A percentile compares a stretch with the other conserved stretches of the same genome.
phyloP scores from a whole-genome alignment of 2,888 invertebrate species.

The Lepidocyrtinus sp. region DNA sequence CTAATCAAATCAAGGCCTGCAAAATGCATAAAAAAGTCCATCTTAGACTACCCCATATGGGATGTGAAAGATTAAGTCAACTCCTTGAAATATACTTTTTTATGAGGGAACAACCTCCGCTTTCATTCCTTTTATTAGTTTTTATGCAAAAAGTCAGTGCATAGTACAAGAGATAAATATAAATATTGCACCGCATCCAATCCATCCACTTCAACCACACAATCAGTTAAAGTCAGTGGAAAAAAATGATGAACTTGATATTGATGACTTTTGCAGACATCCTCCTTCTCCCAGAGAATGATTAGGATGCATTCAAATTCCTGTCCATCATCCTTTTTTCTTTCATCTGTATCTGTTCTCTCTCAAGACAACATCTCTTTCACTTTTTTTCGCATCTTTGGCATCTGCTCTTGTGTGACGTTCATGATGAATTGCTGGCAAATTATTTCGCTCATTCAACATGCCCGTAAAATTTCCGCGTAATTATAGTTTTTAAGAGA shows the following conservation, averaged over 20 bases:
- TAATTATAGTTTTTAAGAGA: constrained; percentile 51
- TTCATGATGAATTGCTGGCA: constrained; percentile 15
- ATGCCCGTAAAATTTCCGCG: constrained; percentile 28
- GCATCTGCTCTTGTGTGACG: background rate
- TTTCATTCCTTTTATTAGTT: too few relatives aligned
- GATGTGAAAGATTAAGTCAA: too few relatives aligned
- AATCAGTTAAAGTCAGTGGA: background rate
- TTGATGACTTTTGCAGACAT: background rate
- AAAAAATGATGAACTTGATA: background rate
- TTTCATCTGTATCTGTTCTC: background rate
- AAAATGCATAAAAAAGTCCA: constrained; percentile 42
- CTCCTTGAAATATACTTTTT: too few relatives aligned
- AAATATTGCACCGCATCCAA: constrained; percentile 19
- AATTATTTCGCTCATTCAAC: background rate
- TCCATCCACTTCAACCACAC: constrained; percentile 15
- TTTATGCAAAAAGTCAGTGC: too few relatives aligned
- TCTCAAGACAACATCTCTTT: background rate
- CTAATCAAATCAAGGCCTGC: constrained; percentile 46
- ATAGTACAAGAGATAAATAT: too few relatives aligned
- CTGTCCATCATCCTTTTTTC: background rate
- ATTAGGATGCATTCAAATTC: background rate
- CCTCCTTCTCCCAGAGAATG: background rate
- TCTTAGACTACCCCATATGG: background rate
- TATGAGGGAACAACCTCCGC: background rate
- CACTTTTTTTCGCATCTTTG: background rate